Conservation (phyloP, 2,113 vertebrate species). For the Oncorhynchus tshawytscha region DNA sequence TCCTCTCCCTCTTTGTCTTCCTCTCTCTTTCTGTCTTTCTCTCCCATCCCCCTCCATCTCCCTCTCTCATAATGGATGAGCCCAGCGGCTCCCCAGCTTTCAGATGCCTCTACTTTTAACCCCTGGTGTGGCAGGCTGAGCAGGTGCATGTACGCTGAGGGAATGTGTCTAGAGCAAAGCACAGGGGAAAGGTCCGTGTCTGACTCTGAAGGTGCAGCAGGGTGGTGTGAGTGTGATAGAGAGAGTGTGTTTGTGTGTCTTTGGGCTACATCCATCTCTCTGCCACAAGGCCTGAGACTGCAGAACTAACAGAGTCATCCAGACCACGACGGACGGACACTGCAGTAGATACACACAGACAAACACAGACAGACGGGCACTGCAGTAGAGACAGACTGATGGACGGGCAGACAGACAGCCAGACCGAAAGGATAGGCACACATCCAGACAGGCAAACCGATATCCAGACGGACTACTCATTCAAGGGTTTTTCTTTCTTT, state of each 20-base stretch:
- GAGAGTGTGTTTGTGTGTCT: no score
- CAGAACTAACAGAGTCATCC: neutral
- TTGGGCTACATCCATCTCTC: constrained; percentile 31
- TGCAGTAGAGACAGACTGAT: no score
- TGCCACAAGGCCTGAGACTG: constrained; percentile 39
- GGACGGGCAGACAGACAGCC: no score
- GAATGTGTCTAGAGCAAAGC: constrained; percentile 57
- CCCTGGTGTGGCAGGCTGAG: constrained; percentile 61
- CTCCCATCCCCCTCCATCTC: constrained; percentile 17
- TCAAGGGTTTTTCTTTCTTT: no score
- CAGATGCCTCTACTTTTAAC: constrained; percentile 69
- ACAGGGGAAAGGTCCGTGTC: constrained; percentile 46
- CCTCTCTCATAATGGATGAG: constrained; percentile 33
- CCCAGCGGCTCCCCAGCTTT: constrained; percentile 22
- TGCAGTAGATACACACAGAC: no score
- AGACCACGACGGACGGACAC: no score
- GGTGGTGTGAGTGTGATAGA: neutral
- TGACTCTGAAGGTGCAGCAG: neutral
- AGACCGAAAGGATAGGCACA: no score
- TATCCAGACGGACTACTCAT: no score
- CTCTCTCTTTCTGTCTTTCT: neutral
- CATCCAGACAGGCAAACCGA: no score
- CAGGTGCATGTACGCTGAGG: constrained; percentile 59
- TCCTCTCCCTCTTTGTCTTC: neutral
- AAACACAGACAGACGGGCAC: no score